A percentile compares a stretch with the other conserved stretches of the same genome.
phyloP scores from a whole-genome alignment of 2,888 invertebrate genomes.

The Apantesis nais region DNA sequence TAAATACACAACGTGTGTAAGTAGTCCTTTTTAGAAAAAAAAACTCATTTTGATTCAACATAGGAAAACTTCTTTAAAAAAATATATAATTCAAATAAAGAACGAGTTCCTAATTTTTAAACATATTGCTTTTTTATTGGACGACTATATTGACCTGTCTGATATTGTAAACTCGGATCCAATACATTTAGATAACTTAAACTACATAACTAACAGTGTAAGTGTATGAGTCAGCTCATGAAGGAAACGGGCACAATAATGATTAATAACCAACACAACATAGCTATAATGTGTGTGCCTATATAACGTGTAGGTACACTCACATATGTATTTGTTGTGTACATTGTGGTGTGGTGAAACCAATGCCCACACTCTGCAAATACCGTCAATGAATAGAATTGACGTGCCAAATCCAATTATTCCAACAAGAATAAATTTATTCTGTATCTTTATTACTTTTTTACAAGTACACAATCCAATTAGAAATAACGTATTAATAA shows the following conservation, averaged over 20 bases:
- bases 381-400: constrained; percentile 6
- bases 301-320: not conserved
- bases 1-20: not conserved
- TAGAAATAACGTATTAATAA: constrained; percentile 1
- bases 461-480: not conserved
- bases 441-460: not conserved
- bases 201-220: constrained; percentile 21
- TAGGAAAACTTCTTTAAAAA: not conserved
- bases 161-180: constrained; percentile 2
- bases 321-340: constrained; percentile 5
- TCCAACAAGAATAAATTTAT: not conserved
- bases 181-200: constrained; percentile 40
- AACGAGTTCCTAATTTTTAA: constrained; percentile 6
- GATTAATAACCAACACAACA: constrained; percentile 24
- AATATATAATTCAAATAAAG: not conserved
- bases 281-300: constrained; percentile 8
- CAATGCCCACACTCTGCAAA: constrained; percentile 1
- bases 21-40: not conserved
- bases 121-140: not conserved
- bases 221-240: constrained; percentile 42
- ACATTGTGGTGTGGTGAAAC: constrained; percentile 5
- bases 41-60: not conserved
- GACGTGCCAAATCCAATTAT: not conserved
- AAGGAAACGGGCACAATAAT: constrained; percentile 39
- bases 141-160: not conserved